phyloP scores from a whole-genome alignment of 2,113 vertebrate genomes.

The Bothrops jararaca region DNA sequence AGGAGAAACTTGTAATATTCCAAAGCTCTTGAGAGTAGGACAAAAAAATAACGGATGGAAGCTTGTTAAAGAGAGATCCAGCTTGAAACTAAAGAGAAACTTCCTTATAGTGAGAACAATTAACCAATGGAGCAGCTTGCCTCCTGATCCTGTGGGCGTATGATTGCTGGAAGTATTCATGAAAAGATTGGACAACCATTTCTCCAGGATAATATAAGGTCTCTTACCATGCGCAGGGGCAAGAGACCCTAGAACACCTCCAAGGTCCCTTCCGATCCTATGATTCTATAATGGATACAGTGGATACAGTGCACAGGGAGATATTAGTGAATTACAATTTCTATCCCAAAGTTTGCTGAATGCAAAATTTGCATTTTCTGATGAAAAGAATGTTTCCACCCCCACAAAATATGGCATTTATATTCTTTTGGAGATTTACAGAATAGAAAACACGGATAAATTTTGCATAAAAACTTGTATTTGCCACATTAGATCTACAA shows the following conservation, averaged over 20 bases:
- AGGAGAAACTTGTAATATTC: background rate
- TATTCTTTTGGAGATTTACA: background rate
- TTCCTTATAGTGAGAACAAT: background rate
- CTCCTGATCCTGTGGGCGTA: background rate
- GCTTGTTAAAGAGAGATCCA: background rate
- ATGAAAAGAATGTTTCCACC: background rate
- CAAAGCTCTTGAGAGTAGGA: background rate
- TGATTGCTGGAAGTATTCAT: background rate
- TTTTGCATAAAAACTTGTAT: background rate
- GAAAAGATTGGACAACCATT: background rate
- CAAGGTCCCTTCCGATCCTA: background rate
- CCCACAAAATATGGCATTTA: background rate
- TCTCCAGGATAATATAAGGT: background rate
- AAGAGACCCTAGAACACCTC: background rate
- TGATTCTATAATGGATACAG: background rate
- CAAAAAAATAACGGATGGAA: background rate
- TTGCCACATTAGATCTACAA: background rate
- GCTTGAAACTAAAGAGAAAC: background rate
- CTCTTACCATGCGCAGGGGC: background rate
- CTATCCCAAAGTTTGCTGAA: background rate
- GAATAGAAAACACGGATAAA: background rate
- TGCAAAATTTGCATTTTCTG: slow-evolving; percentile 6
- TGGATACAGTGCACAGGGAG: background rate
- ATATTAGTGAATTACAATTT: background rate
- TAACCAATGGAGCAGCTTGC: background rate